Conservation (phyloP, 23 tunicate genomes). For the Halocynthia roretzi region DNA sequence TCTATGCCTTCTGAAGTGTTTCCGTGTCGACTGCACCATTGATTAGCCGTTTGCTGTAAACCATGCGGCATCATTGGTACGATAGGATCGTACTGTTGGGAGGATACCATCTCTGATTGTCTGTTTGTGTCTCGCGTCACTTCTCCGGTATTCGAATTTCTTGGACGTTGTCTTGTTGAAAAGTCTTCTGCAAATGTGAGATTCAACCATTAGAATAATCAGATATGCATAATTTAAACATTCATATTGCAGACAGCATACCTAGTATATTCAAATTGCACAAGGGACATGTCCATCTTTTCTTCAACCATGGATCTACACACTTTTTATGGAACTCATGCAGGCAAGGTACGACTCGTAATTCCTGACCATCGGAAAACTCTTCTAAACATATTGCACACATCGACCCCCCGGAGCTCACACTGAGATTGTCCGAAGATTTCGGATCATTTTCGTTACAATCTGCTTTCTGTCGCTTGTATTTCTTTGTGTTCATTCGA, state of each 20-base stretch:
- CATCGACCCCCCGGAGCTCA: conserved; percentile 25
- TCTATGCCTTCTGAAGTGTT: no score
- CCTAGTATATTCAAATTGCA: conserved; percentile 61
- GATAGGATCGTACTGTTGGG: no score
- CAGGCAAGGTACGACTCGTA: conserved; percentile 43
- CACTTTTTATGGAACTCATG: conserved; percentile 79
- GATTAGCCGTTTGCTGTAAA: no score
- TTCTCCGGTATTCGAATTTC: no score
- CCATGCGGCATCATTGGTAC: no score
- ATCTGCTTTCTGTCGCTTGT: conserved; percentile 1
- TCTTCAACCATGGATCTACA: conserved; percentile 85
- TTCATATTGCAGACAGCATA: background rate
- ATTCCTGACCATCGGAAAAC: conserved; percentile 43
- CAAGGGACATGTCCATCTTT: conserved; percentile 77
- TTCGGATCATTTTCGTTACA: background rate
- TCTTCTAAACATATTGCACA: conserved; percentile 70
- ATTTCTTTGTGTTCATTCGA: conserved; percentile 30
- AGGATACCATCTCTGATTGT: no score
- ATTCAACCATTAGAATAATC: no score
- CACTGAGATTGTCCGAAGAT: conserved; percentile 20
- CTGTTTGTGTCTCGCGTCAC: no score
- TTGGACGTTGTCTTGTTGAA: no score
- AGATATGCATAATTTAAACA: background rate
- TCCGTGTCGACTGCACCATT: no score
- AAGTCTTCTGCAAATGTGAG: no score